These are phyloP conservation scores for Cartodere bifasciata DNA, from an alignment of 2,888 invertebrate species.

Conservation along the genomic window DNA sequence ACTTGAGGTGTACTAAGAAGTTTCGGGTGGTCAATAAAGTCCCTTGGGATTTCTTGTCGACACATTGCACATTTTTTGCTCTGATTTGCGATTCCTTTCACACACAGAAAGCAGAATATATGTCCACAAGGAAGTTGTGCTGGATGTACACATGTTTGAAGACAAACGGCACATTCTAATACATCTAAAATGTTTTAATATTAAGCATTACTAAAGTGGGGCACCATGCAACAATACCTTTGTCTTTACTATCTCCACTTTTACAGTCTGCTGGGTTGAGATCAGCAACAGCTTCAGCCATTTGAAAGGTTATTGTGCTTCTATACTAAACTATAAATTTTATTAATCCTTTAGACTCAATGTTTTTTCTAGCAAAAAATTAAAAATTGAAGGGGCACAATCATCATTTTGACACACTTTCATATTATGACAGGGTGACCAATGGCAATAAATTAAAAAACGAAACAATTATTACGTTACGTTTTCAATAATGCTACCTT, in stretches of 20 bases:
- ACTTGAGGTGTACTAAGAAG: constrained; percentile 46
- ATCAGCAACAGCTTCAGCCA: not conserved
- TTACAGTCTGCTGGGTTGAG: too few species aligned
- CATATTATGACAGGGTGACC: too few species aligned
- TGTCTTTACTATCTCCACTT: not conserved
- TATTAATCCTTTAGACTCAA: too few species aligned
- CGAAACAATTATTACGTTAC: too few species aligned
- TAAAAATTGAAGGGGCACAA: too few species aligned
- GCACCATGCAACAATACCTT: constrained; percentile 1
- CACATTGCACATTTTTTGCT: constrained; percentile 89
- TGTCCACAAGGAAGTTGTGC: constrained; percentile 88
- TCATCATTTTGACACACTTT: too few species aligned
- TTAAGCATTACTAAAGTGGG: not conserved
- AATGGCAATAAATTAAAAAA: too few species aligned
- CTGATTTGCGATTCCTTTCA: constrained; percentile 83
- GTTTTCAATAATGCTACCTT: too few species aligned
- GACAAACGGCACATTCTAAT: constrained; percentile 81
- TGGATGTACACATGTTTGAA: constrained; percentile 85
- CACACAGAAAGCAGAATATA: constrained; percentile 89
- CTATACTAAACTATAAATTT: too few species aligned
- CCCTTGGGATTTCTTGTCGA: constrained; percentile 75
- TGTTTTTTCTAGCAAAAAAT: too few species aligned
- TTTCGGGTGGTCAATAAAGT: constrained; percentile 76
- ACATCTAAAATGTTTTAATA: constrained; percentile 14
- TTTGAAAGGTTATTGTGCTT: too few species aligned